A percentile compares a stretch with the other conserved stretches of the same genome.
These are phyloP conservation scores for Anas acuta DNA, from an alignment of 2,797 vertebrate genomes.

Conservation along the genomic window DNA sequence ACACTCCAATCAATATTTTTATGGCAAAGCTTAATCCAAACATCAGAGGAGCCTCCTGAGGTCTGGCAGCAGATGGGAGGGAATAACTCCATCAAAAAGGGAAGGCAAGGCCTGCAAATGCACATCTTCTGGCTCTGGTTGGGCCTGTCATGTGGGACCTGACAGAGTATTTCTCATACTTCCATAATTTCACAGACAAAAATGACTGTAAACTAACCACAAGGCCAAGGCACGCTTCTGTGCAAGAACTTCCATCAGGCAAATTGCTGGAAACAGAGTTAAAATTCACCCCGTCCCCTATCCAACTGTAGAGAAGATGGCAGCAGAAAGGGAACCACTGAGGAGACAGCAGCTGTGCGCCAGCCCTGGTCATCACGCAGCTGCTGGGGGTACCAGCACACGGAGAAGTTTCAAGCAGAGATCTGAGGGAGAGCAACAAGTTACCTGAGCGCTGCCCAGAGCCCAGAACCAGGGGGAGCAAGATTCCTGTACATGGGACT, in stretches of 20 bases:
- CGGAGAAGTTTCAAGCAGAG: background rate
- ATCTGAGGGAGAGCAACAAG: background rate
- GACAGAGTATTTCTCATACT: background rate
- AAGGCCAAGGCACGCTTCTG: fast-evolving
- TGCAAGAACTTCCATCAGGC: background rate
- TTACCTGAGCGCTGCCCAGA: background rate
- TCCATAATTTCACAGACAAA: background rate
- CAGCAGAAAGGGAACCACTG: background rate
- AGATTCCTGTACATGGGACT: background rate
- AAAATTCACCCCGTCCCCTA: fast-evolving
- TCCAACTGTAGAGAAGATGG: background rate
- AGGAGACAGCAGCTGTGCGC: background rate
- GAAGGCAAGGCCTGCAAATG: background rate
- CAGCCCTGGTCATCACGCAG: background rate
- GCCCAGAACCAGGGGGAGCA: background rate
- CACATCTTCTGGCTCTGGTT: background rate
- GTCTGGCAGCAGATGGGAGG: background rate
- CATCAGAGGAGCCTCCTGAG: background rate
- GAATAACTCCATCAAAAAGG: background rate
- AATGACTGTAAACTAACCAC: background rate
- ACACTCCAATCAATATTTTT: slow-evolving; percentile 6
- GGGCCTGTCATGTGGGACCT: background rate
- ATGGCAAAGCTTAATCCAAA: slow-evolving; percentile 42
- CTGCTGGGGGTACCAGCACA: background rate
- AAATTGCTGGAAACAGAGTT: background rate